Conservation (phyloP, 2,888 invertebrate genomes). For the Smittia aterrima region DNA sequence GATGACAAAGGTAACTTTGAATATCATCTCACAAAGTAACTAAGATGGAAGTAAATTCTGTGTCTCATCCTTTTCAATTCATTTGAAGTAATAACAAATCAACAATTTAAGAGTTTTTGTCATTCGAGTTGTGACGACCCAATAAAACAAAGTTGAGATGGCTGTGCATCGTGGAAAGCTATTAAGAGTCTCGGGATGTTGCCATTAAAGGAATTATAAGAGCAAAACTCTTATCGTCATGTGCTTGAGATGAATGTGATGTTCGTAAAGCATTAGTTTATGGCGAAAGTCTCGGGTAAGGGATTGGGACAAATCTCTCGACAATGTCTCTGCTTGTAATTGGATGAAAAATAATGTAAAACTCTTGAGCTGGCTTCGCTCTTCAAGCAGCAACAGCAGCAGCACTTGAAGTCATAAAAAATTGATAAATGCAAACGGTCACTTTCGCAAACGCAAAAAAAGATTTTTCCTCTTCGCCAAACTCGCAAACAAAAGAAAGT, state of each 20-base stretch:
- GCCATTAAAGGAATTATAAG: slow-evolving; percentile 8
- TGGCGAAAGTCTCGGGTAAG: not conserved
- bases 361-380: not conserved
- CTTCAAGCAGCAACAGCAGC: not conserved
- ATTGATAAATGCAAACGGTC: slow-evolving; percentile 3
- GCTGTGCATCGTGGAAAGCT: not conserved
- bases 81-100: slow-evolving; percentile 2
- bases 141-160: slow-evolving; percentile 9
- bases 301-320: not conserved
- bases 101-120: not conserved
- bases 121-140: not conserved
- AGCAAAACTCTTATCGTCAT: not conserved
- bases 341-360: not conserved
- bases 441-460: not conserved
- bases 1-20: not conserved
- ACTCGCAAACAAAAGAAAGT: not conserved
- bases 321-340: too few relatives aligned
- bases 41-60: too few relatives aligned
- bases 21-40: not conserved
- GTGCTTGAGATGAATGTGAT: not conserved
- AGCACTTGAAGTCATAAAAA: slow-evolving; percentile 8
- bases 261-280: not conserved
- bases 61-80: not conserved
- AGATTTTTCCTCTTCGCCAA: not conserved
- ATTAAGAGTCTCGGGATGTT: not conserved